Percentiles rank a stretch among this genome's conserved stretches.
phyloP scores from a whole-genome alignment of 2,113 vertebrate species.

The Pedetes capensis region DNA sequence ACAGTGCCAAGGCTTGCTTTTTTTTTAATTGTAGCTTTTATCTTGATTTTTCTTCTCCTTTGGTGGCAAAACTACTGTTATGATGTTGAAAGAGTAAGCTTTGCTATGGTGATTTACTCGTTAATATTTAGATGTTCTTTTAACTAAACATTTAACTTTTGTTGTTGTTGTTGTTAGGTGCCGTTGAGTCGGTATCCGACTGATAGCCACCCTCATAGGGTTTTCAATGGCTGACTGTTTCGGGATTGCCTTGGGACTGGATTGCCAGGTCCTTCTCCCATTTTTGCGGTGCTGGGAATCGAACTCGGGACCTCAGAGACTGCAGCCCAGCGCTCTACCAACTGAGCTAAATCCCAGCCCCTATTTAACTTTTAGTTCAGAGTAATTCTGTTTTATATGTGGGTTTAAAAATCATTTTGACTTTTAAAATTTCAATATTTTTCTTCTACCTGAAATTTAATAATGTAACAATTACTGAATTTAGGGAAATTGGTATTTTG shows the following conservation, averaged over 20 bases:
- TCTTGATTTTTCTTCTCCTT: not conserved
- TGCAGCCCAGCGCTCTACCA: too few relatives aligned
- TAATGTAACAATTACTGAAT: conserved; percentile 45
- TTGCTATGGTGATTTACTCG: conserved; percentile 30
- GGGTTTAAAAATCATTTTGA: conserved; percentile 28
- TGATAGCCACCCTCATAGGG: too few relatives aligned
- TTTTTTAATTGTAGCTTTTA: conserved; percentile 29
- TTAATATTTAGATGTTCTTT: conserved; percentile 39
- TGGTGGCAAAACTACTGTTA: conserved; percentile 18
- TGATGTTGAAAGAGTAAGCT: not conserved
- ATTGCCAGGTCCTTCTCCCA: too few relatives aligned
- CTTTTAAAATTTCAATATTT: conserved; percentile 31
- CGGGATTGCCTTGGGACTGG: too few relatives aligned
- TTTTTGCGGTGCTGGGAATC: too few relatives aligned
- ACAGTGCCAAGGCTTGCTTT: not conserved
- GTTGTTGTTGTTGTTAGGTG: too few relatives aligned
- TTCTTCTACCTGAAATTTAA: conserved; percentile 46
- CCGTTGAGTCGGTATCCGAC: too few relatives aligned
- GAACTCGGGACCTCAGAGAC: too few relatives aligned
- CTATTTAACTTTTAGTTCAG: conserved; percentile 39
- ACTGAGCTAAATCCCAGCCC: too few relatives aligned
- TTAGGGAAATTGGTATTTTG: conserved; percentile 29
- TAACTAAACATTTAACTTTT: too few relatives aligned
- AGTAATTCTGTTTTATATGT: conserved; percentile 11
- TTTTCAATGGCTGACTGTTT: too few relatives aligned